Evolutionary conservation across 1,140 invertebrate genomes (phyloP).

Genomic region (Eueides isabella): DNA sequence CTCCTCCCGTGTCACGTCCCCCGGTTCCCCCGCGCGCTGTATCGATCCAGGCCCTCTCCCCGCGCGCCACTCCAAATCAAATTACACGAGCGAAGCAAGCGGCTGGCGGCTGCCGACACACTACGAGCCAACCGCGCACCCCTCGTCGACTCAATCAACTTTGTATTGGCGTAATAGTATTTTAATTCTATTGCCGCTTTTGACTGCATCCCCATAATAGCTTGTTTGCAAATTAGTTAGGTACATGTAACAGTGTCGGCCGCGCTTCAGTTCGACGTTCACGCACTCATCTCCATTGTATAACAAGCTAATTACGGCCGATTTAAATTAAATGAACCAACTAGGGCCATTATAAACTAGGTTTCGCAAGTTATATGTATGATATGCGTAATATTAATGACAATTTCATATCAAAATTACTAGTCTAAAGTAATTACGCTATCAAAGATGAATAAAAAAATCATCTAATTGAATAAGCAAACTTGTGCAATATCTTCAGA

Average conservation of each 20-base stretch:
- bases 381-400: background rate
- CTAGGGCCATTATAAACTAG: conserved; percentile 10
- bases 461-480: too few species aligned
- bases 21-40: conserved; percentile 50
- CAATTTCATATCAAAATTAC: background rate
- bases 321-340: conserved; percentile 36
- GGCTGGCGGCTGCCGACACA: conserved; percentile 51
- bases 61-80: conserved; percentile 76
- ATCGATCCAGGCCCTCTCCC: conserved; percentile 67
- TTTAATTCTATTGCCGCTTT: conserved; percentile 79
- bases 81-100: conserved; percentile 73
- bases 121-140: conserved; percentile 46
- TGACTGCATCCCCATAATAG: conserved; percentile 65
- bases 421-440: too few species aligned
- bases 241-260: conserved; percentile 51
- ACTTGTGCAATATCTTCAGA: background rate
- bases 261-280: conserved; percentile 34
- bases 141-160: conserved; percentile 74
- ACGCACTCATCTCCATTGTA: conserved; percentile 31
- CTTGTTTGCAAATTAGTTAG: conserved; percentile 71
- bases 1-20: conserved; percentile 38
- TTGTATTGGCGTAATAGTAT: conserved; percentile 80
- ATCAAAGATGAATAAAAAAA: background rate
- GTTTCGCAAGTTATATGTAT: background rate
- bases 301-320: conserved; percentile 37